Evolutionary conservation across 1,140 invertebrate genomes (phyloP), one percentile per base, ranked within the genome.

Genomic region (Harpegnathos saltator): DNA sequence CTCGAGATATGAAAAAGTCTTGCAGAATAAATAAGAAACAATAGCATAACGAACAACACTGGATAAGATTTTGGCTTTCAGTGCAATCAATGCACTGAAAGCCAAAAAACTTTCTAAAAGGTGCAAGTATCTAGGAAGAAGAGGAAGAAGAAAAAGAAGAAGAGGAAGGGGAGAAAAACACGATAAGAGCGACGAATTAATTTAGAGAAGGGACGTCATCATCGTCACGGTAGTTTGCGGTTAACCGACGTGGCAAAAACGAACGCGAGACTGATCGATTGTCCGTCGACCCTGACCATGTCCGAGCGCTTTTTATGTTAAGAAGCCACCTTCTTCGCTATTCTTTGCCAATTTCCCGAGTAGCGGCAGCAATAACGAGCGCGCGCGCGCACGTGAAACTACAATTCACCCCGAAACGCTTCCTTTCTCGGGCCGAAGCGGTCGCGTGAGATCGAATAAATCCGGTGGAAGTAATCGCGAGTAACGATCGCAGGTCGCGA

Each of bases 191-290:
- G 19, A 22, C 5, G 74, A 66, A 86, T 85, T 85, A 85, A 85
- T 72, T 78, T 65, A 24, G 38, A 44, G 9, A 44, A 9, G 19
- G 44, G 19, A 11, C 12, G 66, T 54, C 61, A 66, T 54, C 61
- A 66, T 44, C 19, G 19, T 66, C 62, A 68, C 63, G 52, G 19
- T 50, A 5, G 56, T 85, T 84, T 66, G 72, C 26, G 48, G 38
- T 22, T 54, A 80, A 85, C 48, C n/a, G 48, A 59, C 11, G 5
- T 9, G 4, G 61, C 33, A 44, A 56, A 61, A 63, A 82, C 56
- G 50, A 69, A 33, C 17, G 15, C 75, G 58, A 86, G 65, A 86
- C 74, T 75, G 69, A 85, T 86, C 69, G 85, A 85, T 75, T 52
- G 50, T 58, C 3, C 29, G 54, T 66, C 26, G 52, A 66, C 22